A percentile compares a stretch with the other conserved stretches of the same genome.
These are phyloP conservation scores for Hemithea aestivaria DNA, from an alignment of 2,888 invertebrate genomes.

Conservation along the genomic window DNA sequence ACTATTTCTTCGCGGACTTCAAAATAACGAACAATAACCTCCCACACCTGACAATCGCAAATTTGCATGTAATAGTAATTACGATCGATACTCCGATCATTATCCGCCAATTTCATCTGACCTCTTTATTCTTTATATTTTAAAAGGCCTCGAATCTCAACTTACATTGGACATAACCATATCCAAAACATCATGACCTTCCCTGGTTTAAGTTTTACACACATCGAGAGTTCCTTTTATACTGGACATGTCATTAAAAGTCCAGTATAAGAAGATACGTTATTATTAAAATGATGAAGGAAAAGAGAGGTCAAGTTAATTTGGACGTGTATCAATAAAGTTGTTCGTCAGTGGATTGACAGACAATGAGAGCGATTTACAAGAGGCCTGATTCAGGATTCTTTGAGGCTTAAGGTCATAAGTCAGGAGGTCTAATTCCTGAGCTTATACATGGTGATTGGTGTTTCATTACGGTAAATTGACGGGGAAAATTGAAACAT, in stretches of 20 bases:
- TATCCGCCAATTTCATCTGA: conserved; percentile 5
- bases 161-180: no score
- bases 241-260: no score
- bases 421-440: conserved; percentile 5
- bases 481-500: no score
- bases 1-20: no score
- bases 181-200: no score
- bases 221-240: no score
- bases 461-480: not conserved
- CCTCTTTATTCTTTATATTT: conserved; percentile 1
- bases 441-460: conserved; percentile 4
- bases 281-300: no score
- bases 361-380: conserved; percentile 10
- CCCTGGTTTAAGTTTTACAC: no score
- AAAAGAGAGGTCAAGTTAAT: not conserved
- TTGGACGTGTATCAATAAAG: conserved; percentile 8
- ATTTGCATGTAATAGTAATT: conserved; percentile 12
- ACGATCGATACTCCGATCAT: conserved; percentile 6
- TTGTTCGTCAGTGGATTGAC: conserved; percentile 12
- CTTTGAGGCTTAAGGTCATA: conserved; percentile 9
- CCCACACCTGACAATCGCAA: conserved; percentile 7
- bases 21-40: conserved; percentile 3
- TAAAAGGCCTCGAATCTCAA: no score
- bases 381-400: conserved; percentile 7
- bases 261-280: no score